Conservation (phyloP, 2,113 vertebrate species). For the Shinisaurus crocodilurus region DNA sequence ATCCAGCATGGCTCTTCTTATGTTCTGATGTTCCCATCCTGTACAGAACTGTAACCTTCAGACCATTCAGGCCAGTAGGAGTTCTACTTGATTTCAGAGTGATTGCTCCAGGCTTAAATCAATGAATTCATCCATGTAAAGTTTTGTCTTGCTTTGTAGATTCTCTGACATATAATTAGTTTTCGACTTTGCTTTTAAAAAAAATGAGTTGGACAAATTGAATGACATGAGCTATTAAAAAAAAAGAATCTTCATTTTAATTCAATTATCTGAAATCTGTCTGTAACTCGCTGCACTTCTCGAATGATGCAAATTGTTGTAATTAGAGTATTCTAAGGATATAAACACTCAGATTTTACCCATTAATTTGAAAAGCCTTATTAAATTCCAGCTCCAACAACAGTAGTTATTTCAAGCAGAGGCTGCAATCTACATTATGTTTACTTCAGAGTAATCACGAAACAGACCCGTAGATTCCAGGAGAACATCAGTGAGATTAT, state of each 20-base stretch:
- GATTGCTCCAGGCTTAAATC: constrained; percentile 2
- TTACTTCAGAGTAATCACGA: neutral
- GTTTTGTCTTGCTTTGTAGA: neutral
- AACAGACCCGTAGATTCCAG: neutral
- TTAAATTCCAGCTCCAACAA: constrained; percentile 3
- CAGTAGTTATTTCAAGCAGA: neutral
- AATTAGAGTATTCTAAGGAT: constrained; percentile 18
- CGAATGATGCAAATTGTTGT: constrained; percentile 30
- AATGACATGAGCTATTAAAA: neutral
- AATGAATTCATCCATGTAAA: neutral
- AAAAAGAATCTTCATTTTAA: constrained; percentile 21
- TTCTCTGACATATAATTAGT: neutral
- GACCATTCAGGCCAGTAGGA: neutral
- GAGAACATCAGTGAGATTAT: neutral
- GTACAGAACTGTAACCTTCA: neutral
- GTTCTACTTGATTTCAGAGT: neutral
- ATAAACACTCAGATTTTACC: constrained; percentile 23
- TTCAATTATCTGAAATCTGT: constrained; percentile 33
- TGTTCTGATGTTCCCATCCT: neutral
- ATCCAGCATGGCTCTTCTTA: no score
- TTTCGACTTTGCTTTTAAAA: neutral
- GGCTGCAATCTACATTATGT: neutral
- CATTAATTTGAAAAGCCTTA: constrained; percentile 18
- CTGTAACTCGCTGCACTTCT: constrained; percentile 11
- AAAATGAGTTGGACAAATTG: neutral